Evolutionary conservation across 1,140 invertebrate species (phyloP), one percentile per base, ranked within the genome.

Genomic region (Drosophila grimshawi): DNA sequence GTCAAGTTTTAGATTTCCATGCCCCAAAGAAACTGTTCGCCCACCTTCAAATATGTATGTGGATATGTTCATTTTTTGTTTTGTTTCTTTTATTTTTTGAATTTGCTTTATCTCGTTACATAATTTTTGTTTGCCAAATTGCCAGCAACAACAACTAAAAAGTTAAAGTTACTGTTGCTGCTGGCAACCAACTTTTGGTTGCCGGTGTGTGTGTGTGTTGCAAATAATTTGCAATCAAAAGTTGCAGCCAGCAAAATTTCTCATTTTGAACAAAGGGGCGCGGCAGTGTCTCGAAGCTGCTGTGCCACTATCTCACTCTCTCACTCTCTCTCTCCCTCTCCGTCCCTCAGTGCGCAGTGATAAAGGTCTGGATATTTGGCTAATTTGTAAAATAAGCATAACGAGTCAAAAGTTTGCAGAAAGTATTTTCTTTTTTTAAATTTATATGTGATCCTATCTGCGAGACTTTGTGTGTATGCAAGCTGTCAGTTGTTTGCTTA

Each of bases 201-300:
- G 53, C 29, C 53, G 78, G 52, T 78, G 51, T 67, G 33, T 65
- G 43, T 73, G 62, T 80, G 74, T 80, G 76, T 64, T 70, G 57
- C 82, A 83, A 86, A 88, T 86, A 88, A 86, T 88, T 88, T 86
- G 82, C 82, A 86, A 86, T 86, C 80, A 86, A 86, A 86, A 86
- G 80, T 86, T 86, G 72, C 82, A 65, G 57, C 61, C 61, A 86
- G 63, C 61, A 61, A 72, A 79, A 77, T 65, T 73, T 32, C 59
- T 41, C 70, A 46, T 64, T 70, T 59, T n/a, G 37, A 46, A n/a
- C n/a, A 43, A 5, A 53, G 33, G 49, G 76, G 66, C 67, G 64
- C 71, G 79, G 51, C 72, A 55, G 19, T 43, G 41, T 76, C 74
- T 60, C 53, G 32, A n/a, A 77, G 76, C 76, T 77, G 37, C 46